Base-by-base conservation (phyloP, 2,797 vertebrate genomes). In the Xiphophorus birchmanni region DNA sequence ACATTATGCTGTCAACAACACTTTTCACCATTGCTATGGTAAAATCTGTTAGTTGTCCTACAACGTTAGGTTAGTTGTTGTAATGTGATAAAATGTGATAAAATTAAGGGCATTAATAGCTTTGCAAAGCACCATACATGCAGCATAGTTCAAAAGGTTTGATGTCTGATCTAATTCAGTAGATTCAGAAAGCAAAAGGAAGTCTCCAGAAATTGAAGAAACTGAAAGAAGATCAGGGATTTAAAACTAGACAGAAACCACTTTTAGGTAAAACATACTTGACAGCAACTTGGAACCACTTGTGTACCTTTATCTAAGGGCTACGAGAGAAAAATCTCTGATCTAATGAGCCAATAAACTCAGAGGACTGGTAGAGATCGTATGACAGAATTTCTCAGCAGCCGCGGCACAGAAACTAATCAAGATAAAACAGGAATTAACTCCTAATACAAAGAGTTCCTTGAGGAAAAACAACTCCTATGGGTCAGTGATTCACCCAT, bases 331-430 rank as follows among this genome's bases (percentile, higher is more conserved):
- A 32, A 72, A 76, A 72, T 21, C 26, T 65, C 48, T 44, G n/a
- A 56, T 54, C 74, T n/a, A 42, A 58, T 17, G n/a, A 76, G 18
- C 67, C 67, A 71, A n/a, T 42, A 71, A 74, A 26, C 32, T 74
- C 10, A 50, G 72, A 9, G 3, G 69, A 52, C 35, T 69, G 37
- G 45, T 48, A 40, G 63, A 69, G 47, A 37, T 23, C 32, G 8
- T 40, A 37, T 69, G 35, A n/a, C 29, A 17, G 13, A 52, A 35
- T 58, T 23, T 29, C 8, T 65, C 44, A 47, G 52, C 56, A 54
- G 65, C 6, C 13, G 58, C 21, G 42, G 45, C 35, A 77, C 37
- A 4, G 37, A 71, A 18, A 44, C 10, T 71, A 42, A 71, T 71
- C 21, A 11, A 11, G 63, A 50, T 45, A 32, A 56, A 69, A 74